These are phyloP conservation scores for Scaptomyza montana DNA, from an alignment of 1,140 invertebrate species.

Conservation along the genomic window DNA sequence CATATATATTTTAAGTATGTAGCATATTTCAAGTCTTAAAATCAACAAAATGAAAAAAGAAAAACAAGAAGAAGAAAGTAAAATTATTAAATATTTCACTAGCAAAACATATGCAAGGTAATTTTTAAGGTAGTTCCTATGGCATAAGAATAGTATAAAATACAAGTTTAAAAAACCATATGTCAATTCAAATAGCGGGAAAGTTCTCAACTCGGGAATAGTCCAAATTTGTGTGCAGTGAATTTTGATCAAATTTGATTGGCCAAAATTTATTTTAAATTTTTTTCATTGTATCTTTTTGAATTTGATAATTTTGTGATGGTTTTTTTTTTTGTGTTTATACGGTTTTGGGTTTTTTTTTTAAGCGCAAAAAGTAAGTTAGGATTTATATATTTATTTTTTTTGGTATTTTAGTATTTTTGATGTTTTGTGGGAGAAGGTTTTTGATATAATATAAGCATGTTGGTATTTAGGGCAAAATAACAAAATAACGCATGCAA, in stretches of 20 bases:
- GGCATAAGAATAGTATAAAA: background rate
- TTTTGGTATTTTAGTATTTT: constrained; percentile 19
- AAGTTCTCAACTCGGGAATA: constrained; percentile 33
- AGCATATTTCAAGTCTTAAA: constrained; percentile 29
- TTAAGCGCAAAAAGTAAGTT: constrained; percentile 60
- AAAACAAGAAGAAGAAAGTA: constrained; percentile 18
- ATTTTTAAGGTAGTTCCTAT: constrained; percentile 3
- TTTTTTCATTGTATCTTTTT: constrained; percentile 35
- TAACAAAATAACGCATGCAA: constrained; percentile 17
- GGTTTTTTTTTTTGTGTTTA: constrained; percentile 10
- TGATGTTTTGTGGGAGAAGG: constrained; percentile 28
- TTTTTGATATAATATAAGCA: constrained; percentile 4
- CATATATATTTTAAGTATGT: constrained; percentile 40
- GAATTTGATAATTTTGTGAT: constrained; percentile 21
- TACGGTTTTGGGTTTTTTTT: constrained; percentile 29
- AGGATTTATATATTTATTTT: constrained; percentile 27
- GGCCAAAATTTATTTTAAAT: constrained; percentile 17
- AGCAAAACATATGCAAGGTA: constrained; percentile 38
- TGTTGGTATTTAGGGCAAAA: constrained; percentile 2
- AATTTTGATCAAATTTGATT: constrained; percentile 32
- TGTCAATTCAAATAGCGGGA: constrained; percentile 18
- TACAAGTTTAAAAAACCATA: background rate
- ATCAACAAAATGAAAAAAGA: constrained; percentile 8
- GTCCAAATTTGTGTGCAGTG: constrained; percentile 45
- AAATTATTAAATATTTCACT: constrained; percentile 32